A percentile compares a stretch with the other conserved stretches of the same genome.
phyloP scores from a whole-genome alignment of 2,113 vertebrate genomes.

The Corythornis madagascariensis region DNA sequence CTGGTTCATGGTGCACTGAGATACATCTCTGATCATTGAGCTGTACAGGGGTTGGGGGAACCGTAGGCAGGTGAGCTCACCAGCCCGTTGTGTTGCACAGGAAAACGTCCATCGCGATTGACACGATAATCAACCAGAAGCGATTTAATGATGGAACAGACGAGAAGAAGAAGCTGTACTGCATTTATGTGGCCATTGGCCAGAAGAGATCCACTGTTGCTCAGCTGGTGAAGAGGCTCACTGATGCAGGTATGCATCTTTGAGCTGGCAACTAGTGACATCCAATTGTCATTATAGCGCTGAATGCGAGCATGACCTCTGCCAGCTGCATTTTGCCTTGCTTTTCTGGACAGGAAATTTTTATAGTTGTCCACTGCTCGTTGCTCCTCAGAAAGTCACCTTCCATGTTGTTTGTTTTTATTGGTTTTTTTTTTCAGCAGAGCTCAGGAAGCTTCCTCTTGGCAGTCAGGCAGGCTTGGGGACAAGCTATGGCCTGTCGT shows the following conservation, averaged over 20 bases:
- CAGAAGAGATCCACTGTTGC: slow-evolving; percentile 98
- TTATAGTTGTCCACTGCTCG: fast-evolving
- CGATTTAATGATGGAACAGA: slow-evolving; percentile 95
- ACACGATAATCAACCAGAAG: slow-evolving; percentile 99
- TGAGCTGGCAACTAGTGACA: neutral
- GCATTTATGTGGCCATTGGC: slow-evolving; percentile 98
- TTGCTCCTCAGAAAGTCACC: neutral
- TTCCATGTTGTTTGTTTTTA: neutral
- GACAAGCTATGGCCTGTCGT: neutral
- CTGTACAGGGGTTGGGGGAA: fast-evolving
- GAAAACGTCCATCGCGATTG: slow-evolving; percentile 97
- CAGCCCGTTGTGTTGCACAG: slow-evolving; percentile 45
- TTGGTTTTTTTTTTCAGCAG: neutral
- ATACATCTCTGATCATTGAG: neutral
- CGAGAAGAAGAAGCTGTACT: slow-evolving; percentile 99
- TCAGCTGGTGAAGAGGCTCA: slow-evolving; percentile 97
- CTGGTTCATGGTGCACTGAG: fast-evolving
- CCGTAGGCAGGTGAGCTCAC: fast-evolving
- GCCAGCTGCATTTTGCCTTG: fast-evolving
- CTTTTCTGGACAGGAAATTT: neutral
- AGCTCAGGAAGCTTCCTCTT: neutral
- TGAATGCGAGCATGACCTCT: neutral
- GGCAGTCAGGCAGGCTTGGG: neutral
- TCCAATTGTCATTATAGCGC: neutral
- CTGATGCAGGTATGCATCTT: slow-evolving; percentile 80